Evolutionary conservation across 2,797 vertebrate genomes (phyloP).

Genomic region (Ciconia nigra): DNA sequence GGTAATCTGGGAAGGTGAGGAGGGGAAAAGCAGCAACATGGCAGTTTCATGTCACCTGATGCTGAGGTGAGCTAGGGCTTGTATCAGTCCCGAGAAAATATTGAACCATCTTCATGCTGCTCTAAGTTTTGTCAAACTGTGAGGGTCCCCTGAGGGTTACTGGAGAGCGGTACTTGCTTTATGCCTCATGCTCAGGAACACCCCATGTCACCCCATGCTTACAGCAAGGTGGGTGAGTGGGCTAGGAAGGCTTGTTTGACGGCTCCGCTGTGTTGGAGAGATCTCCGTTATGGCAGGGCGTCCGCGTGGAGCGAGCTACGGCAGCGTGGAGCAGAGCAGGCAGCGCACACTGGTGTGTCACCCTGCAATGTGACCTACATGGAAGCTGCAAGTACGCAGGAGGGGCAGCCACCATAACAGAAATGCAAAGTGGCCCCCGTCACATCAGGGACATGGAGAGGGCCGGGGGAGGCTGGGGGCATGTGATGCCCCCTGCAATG

Average conservation of each 20-base stretch:
- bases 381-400: neutral
- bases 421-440: neutral
- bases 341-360: neutral
- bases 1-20: neutral
- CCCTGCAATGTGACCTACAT: neutral
- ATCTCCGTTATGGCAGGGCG: neutral
- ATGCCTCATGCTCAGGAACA: accelerated
- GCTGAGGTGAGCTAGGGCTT: neutral
- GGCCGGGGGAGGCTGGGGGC: neutral
- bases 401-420: neutral
- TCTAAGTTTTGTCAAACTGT: neutral
- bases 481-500: accelerated
- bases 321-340: neutral
- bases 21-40: neutral
- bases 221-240: neutral
- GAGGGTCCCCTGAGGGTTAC: neutral
- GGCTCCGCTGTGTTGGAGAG: neutral
- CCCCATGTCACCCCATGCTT: neutral
- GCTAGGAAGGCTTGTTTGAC: neutral
- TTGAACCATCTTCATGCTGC: accelerated
- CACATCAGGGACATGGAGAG: neutral
- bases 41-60: neutral
- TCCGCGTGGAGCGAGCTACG: neutral
- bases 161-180: accelerated
- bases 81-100: neutral